phyloP scores from a whole-genome alignment of 2,113 vertebrate genomes.

The Oryctolagus cuniculus region mOryCun1.1 NC_091437.1:54351001-54351500 shows the following conservation, averaged over 20 bases:
- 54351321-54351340: constrained; percentile 84
- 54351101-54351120: constrained; percentile 84
- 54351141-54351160: constrained; percentile 75
- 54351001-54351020: constrained; percentile 73
- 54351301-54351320: constrained; percentile 80
- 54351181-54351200: constrained; percentile 70
- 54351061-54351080: constrained; percentile 76
- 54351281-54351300: constrained; percentile 85
- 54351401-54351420: constrained; percentile 89
- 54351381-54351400: constrained; percentile 89
- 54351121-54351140: constrained; percentile 84
- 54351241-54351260: constrained; percentile 84
- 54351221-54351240: constrained; percentile 76
- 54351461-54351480: constrained; percentile 88
- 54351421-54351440: constrained; percentile 89
- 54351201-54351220: constrained; percentile 81
- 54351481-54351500: constrained; percentile 82
- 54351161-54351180: constrained; percentile 74
- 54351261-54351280: constrained; percentile 83
- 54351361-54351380: constrained; percentile 90
- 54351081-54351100: constrained; percentile 82
- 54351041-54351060: constrained; percentile 82
- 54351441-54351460: constrained; percentile 89
- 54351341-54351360: constrained; percentile 88
- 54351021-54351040: constrained; percentile 85